phyloP scores from a whole-genome alignment of 2,888 invertebrate genomes.

The Tanypteryx hageni region DNA sequence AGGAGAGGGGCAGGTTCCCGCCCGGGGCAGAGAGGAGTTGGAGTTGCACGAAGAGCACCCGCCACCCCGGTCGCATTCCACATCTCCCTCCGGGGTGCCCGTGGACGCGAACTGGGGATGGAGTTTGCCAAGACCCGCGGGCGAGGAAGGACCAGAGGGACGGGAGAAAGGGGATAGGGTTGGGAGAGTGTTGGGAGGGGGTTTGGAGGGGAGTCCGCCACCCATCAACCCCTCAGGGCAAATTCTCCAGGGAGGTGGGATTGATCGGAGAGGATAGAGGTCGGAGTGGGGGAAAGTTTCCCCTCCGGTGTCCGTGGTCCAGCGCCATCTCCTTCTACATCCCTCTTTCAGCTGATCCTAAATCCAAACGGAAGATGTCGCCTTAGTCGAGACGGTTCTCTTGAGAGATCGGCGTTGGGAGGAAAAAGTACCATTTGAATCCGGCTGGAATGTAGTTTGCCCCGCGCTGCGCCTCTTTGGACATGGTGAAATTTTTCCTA shows the following conservation, averaged over 20 bases:
- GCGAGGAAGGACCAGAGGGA: not conserved
- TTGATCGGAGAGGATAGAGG: not conserved
- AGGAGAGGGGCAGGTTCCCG: not conserved
- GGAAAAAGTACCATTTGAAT: not conserved
- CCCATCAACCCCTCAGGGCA: slow-evolving; percentile 1
- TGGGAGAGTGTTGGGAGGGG: not conserved
- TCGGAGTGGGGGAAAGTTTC: not conserved
- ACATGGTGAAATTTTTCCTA: not conserved
- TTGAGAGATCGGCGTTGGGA: not conserved
- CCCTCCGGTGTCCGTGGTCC: not conserved
- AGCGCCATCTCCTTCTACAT: not conserved
- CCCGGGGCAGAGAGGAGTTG: not conserved
- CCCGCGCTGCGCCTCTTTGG: not conserved
- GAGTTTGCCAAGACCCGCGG: slow-evolving; percentile 57
- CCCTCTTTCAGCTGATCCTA: not conserved
- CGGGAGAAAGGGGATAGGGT: not conserved
- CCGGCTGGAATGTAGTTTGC: not conserved
- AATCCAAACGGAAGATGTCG: slow-evolving; percentile 4
- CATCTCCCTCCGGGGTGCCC: slow-evolving; percentile 19
- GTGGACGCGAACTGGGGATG: slow-evolving; percentile 21
- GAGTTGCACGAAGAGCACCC: not conserved
- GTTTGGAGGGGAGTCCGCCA: not conserved
- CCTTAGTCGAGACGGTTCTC: not conserved
- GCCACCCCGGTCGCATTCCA: not conserved
- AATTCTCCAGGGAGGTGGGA: not conserved